Evolutionary conservation across 1,140 invertebrate genomes (phyloP), one percentile per base, ranked within the genome.

Genomic region (Bombus fervidus): DNA sequence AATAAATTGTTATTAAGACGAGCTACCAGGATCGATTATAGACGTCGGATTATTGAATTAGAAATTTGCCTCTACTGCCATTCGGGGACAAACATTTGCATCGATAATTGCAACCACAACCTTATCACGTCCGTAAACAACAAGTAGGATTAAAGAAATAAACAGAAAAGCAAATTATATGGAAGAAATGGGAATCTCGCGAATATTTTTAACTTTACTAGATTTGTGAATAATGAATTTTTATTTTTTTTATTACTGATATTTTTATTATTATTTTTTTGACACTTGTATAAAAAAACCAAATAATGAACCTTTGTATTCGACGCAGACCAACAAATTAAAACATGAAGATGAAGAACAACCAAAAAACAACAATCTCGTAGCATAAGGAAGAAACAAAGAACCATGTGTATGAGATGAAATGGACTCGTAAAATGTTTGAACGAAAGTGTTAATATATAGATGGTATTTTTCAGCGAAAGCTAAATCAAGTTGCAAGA

Each of bases 1-100:
- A n/a, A 59, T 28, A 73, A 74, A 64, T 74, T 39, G n/a, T 82
- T 64, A 64, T 64, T 74, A 74, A 64, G 71, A 43, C 25, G 15
- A 37, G 22, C 31, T 41, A 62, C 1, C 2, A 53, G 22, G 66
- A 41, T 47, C 53, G 39, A 47, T 72, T 47, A 25, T n/a, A 47
- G 22, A 25, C 1, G 31, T 15, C 12, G 34, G 28, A 31, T 57
- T 34, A 37, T 81, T 25, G 34, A 37, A 81, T 57, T 31, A 47
- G 28, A 10, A 31, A 31, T 47, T 28, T 53, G 31, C 28, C 34
- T 25, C 3, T 12, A 22, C 9, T 25, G 12, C 39, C 12, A 41
- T 31, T 64, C 39, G n/a, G 8, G 39, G 53, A 34, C 41, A 74
- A 73, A 28, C 57, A 82, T 73, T 74, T 64, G 57, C 80, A 64